Evolutionary conservation across 2,888 invertebrate genomes (phyloP).

Genomic region (Ichneumoninae sp.): DNA sequence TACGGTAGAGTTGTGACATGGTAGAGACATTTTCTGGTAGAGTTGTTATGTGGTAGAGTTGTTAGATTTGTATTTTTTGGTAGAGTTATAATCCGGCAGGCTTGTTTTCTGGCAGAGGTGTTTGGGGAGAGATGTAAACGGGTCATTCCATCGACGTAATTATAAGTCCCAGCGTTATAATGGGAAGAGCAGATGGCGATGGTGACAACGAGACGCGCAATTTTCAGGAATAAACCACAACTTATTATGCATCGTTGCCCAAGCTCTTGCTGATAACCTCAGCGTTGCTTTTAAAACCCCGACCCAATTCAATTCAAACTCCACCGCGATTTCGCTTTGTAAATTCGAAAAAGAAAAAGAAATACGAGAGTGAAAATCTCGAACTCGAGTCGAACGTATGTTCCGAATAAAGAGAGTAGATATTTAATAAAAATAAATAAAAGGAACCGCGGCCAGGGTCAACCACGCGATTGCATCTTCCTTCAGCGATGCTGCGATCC

Average conservation of each 20-base stretch:
- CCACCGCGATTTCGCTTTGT: background rate
- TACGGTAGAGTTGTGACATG: no score
- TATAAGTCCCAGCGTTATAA: background rate
- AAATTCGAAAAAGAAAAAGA: background rate
- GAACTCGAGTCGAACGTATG: background rate
- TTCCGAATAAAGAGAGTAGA: background rate
- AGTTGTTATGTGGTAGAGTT: no score
- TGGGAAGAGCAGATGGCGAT: background rate
- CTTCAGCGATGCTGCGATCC: constrained; percentile 12
- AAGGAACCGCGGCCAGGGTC: constrained; percentile 65
- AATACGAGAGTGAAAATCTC: background rate
- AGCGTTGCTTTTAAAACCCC: background rate
- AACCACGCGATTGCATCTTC: constrained; percentile 63
- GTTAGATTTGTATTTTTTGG: no score
- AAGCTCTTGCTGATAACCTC: background rate
- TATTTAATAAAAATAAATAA: constrained; percentile 3
- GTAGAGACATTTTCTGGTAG: no score
- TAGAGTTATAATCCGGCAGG: no score
- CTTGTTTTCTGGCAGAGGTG: no score
- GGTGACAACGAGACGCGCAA: background rate
- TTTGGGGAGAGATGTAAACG: no score
- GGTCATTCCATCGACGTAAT: no score
- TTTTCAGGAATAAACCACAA: background rate
- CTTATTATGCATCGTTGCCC: background rate
- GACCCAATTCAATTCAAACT: background rate